These are phyloP conservation scores for Caenorhabditis drosophilae DNA, from an alignment of 2,888 invertebrate species.

Conservation along the genomic window DNA sequence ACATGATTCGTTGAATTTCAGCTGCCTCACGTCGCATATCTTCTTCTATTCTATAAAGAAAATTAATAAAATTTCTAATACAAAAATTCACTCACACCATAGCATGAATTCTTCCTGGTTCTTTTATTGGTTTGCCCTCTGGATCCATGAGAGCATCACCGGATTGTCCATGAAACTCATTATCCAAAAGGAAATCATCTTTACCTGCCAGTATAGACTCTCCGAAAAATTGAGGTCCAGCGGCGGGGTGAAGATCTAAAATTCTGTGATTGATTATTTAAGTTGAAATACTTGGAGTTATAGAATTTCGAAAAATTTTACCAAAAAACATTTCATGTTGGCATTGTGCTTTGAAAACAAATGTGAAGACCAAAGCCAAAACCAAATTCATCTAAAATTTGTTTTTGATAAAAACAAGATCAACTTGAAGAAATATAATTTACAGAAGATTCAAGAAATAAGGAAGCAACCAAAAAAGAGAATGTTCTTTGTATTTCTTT, in stretches of 20 bases:
- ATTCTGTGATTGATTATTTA: too few relatives aligned
- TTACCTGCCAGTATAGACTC: conserved; percentile 8
- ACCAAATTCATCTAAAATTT: too few relatives aligned
- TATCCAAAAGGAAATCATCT: conserved; percentile 2
- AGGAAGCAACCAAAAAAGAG: too few relatives aligned
- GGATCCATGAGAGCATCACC: conserved; percentile 41
- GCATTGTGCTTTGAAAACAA: too few relatives aligned
- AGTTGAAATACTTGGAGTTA: too few relatives aligned
- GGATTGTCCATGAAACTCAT: conserved; percentile 18
- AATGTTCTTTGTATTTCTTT: too few relatives aligned
- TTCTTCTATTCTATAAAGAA: conserved; percentile 39
- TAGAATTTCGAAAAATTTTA: too few relatives aligned
- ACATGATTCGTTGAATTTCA: conserved; percentile 32
- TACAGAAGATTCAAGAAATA: too few relatives aligned
- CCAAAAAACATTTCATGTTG: too few relatives aligned
- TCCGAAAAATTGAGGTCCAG: conserved; percentile 42
- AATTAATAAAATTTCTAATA: not conserved
- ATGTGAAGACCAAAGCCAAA: too few relatives aligned
- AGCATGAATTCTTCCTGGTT: conserved; percentile 35
- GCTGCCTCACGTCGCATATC: conserved; percentile 40
- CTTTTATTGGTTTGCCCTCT: conserved; percentile 43
- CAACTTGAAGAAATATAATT: too few relatives aligned
- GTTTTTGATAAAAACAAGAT: too few relatives aligned
- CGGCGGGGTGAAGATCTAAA: conserved; percentile 48
- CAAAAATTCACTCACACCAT: conserved; percentile 34